Evolutionary conservation across 1,140 invertebrate genomes (phyloP), one percentile per base, ranked within the genome.

Genomic region (Matsumurasca onukii): DNA sequence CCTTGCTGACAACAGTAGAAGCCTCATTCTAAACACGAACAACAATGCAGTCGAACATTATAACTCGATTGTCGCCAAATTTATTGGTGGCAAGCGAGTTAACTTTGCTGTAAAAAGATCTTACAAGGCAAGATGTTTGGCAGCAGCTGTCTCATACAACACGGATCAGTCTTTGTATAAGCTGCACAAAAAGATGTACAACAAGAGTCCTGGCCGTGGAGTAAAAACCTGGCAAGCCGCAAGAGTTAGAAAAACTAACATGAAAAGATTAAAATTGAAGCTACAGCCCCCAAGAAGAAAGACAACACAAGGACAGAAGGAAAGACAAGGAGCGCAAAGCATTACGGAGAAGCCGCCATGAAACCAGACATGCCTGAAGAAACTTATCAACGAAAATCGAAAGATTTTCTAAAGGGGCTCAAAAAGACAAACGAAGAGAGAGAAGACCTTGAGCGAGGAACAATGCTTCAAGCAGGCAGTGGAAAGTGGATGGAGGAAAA

Each of bases 31-130:
- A 9, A 5, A 55, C 5, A 20, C 51, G n/a, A n/a, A n/a, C 20
- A n/a, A 55, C 51, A 55, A 55, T 20, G 9, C 51, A 24, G 51
- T 5, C 5, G 51, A 55, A 55, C 51, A 55, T 15, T 55, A 13
- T 24, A 55, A 55, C 9, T 55, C 51, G 24, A 55, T 55, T 9
- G 51, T 55, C 9, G 51, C 15, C 15, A 55, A 55, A n/a, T n/a
- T n/a, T n/a, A n/a, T n/a, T n/a, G n/a, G n/a, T n/a, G n/a, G n/a
- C n/a, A n/a, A n/a, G n/a, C 15, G 51, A 5, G 51, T 55, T 12
- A 55, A 24, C 24, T 55, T n/a, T 5, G 5, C 51, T 15, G 24
- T 12, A 22, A 55, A 20, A 12, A 55, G 51, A n/a, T n/a, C n/a
- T n/a, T n/a, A n/a, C n/a, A n/a, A n/a, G n/a, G n/a, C n/a, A n/a